Base-by-base conservation (phyloP, 2,888 invertebrate genomes). In the Nomada hirtipes region DNA sequence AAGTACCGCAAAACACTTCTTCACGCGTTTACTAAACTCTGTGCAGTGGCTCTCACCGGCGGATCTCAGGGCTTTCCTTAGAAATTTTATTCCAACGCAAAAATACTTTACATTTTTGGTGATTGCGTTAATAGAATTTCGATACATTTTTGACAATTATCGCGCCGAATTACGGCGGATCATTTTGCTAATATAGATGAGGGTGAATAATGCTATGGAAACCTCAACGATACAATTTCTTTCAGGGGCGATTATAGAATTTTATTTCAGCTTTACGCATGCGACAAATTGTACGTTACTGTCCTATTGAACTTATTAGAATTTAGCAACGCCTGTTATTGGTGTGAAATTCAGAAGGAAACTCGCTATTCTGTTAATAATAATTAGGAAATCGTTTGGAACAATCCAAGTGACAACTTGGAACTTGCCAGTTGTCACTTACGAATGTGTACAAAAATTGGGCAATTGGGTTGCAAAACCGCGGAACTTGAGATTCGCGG, bases 1-100 rank as follows among this genome's bases (percentile, higher is more conserved):
- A 89, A 88, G 79, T 85, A 81, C 84, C 87, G 84, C 90, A 83
- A 89, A 89, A 90, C 83, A 89, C 87, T 90, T 79, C 82, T 89
- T 88, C 88, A 79, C 84, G 76, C 89, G 11, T 88, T 90, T 86
- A 87, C 81, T 82, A 82, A 82, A 83, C 82, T 79, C 71, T 44
- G 69, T 18, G 2, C 86, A 87, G 89, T 65, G 90, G 83, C 78
- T 86, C 89, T 89, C 90, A 89, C 44, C 9, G 13, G 15, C 23
- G 18, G 26, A 9, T 36, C 44, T 0, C 15, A 47, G 15, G 10
- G 11, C 13, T 29, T 50, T 20, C 4, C 11, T 13, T 52, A 1
- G 18, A 50, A n/a, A 52, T 64, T n/a, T 52, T 50, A 7, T 3
- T 18, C 1, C 0, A 29, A 1, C 11, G 1, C 15, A 47, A 29